Conservation (phyloP, 2,888 invertebrate genomes). For the Magallana nippona region DNA sequence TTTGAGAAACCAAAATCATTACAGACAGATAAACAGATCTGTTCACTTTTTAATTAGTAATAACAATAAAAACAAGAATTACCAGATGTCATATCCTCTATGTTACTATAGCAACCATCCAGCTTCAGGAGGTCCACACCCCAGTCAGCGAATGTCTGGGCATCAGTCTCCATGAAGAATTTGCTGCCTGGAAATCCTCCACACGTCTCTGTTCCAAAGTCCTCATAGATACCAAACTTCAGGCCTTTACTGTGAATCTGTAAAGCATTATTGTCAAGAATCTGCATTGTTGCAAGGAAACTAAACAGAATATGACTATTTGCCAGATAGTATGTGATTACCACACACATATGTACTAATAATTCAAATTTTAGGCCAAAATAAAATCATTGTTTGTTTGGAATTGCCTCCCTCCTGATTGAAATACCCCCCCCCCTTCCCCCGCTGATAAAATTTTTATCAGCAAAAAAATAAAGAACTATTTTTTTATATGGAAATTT, state of each 20-base stretch:
- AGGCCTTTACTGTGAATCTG: constrained; percentile 84
- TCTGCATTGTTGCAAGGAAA: too few species aligned
- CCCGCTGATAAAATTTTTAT: too few species aligned
- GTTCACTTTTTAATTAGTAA: neutral
- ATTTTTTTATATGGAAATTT: too few species aligned
- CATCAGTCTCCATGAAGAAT: constrained; percentile 92
- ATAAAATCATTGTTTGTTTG: too few species aligned
- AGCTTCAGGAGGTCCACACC: constrained; percentile 96
- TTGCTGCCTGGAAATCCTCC: constrained; percentile 97
- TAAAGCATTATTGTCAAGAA: neutral
- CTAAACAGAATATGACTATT: too few species aligned
- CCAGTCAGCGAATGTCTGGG: constrained; percentile 96
- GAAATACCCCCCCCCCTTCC: too few species aligned
- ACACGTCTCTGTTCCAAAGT: constrained; percentile 98
- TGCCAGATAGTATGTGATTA: too few species aligned
- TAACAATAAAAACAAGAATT: constrained; percentile 35
- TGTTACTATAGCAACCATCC: constrained; percentile 97
- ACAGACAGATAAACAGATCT: too few species aligned
- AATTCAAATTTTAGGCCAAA: too few species aligned
- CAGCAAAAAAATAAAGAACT: too few species aligned
- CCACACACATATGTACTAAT: too few species aligned
- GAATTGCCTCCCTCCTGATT: too few species aligned
- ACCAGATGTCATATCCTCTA: constrained; percentile 81
- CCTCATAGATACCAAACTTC: constrained; percentile 98
- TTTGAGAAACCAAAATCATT: neutral